Conservation (phyloP, 2,113 vertebrate genomes). For the Microcebus murinus region DNA sequence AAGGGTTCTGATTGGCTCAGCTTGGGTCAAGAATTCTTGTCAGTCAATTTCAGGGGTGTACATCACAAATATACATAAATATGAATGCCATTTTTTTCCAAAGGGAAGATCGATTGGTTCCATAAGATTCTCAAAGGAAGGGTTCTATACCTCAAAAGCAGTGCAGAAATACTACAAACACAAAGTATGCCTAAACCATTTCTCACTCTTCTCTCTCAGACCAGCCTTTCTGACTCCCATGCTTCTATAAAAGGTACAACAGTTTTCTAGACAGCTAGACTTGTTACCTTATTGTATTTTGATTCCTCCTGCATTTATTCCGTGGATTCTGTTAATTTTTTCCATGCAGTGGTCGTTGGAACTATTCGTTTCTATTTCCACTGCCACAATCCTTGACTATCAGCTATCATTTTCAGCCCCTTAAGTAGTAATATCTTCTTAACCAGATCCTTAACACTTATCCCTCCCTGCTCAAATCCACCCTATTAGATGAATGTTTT, state of each 20-base stretch:
- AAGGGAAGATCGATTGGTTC: slow-evolving; percentile 10
- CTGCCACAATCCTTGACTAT: background rate
- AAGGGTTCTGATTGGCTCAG: background rate
- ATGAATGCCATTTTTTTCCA: background rate
- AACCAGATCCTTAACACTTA: slow-evolving; percentile 8
- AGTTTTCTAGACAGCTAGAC: background rate
- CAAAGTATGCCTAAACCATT: background rate
- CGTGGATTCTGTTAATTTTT: slow-evolving; percentile 1
- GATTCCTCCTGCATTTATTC: background rate
- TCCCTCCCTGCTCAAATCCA: background rate
- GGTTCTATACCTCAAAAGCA: slow-evolving; percentile 30
- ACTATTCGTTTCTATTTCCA: slow-evolving; percentile 15
- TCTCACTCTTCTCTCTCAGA: background rate
- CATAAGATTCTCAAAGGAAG: slow-evolving; percentile 48
- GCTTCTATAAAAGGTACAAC: background rate
- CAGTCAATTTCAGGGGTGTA: background rate
- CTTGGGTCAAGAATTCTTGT: background rate
- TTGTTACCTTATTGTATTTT: background rate
- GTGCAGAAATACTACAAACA: background rate
- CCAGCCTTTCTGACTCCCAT: background rate
- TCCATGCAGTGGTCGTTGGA: background rate
- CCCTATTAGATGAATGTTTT: background rate
- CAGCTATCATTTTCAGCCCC: background rate
- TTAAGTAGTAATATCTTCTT: slow-evolving; percentile 54
- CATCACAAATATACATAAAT: slow-evolving; percentile 6